Conservation (phyloP, 2,113 vertebrate genomes). For the Leucosticte australis region DNA sequence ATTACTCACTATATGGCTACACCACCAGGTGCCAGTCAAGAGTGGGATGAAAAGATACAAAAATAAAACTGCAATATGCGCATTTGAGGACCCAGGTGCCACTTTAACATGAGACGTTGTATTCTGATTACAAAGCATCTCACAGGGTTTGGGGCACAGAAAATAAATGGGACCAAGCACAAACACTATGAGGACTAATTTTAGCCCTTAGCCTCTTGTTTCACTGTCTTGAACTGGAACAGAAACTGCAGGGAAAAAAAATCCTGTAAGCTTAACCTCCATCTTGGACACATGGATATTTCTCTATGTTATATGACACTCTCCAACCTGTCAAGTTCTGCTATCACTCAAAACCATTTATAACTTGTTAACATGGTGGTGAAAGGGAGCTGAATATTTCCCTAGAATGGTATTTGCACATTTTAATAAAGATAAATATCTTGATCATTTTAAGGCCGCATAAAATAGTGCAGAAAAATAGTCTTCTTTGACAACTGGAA, state of each 20-base stretch:
- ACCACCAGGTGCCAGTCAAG: neutral
- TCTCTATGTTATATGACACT: neutral
- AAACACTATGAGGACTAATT: neutral
- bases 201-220: neutral
- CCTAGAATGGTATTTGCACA: neutral
- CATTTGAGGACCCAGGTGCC: neutral
- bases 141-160: neutral
- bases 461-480: neutral
- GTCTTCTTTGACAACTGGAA: neutral
- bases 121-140: neutral
- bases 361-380: conserved; percentile 29
- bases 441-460: neutral
- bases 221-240: neutral
- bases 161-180: neutral
- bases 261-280: neutral
- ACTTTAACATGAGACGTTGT: neutral
- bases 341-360: neutral
- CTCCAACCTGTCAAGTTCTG: conserved; percentile 12
- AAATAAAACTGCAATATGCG: neutral
- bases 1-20: neutral
- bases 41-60: neutral
- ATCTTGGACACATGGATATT: neutral
- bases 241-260: neutral
- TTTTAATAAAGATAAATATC: neutral
- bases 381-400: neutral